Evolutionary conservation across 2,888 invertebrate genomes (phyloP), one percentile per base, ranked within the genome.

Genomic region (Pilophorus perplexus): DNA sequence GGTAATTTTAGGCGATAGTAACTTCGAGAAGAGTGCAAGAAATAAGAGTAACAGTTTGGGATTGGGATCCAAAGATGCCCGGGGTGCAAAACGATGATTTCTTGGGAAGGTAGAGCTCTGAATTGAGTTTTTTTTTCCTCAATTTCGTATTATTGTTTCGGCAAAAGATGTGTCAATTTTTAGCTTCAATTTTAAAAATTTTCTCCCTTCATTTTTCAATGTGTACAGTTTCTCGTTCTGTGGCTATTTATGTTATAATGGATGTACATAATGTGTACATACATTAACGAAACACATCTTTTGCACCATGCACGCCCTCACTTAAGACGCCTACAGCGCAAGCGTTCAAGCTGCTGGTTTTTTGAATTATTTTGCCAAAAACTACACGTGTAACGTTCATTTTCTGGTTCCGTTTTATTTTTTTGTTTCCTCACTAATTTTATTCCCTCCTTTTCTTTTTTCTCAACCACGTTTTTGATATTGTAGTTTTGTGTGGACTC

Each of bases 41-140:
- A 80, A 78, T 89, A 79, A 82, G 81, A 78, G 81, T 88, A 79
- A 85, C 86, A 78, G 80, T 89, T 76, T 90, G 88, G 89, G 90
- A 90, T 82, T 89, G 85, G 84, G 90, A 90, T 82, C 84, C 88
- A 74, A 86, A 84, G 74, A 83, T 89, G 80, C 82, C 84, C 71
- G 88, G 89, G 77, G 83, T 85, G 75, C 84, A 84, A 78, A 85
- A 84, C 80, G 89, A 90, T 83, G 90, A 90, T 83, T 84, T 82
- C 79, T 85, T 90, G 79, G 90, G 90, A 84, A 90, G 89, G 90
- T 90, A 72, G 57, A 65, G 55, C 3, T 20, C 33, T 16, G 23
- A 27, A 52, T 52, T 52, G n/a, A 52, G 4, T 1, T 23, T 55
- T n/a, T n/a, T n/a, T n/a, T n/a, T 16, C 6, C 25, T 6, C 28